These are phyloP conservation scores for Esperia sulphurella DNA, from an alignment of 2,888 invertebrate species.

Conservation along the genomic window DNA sequence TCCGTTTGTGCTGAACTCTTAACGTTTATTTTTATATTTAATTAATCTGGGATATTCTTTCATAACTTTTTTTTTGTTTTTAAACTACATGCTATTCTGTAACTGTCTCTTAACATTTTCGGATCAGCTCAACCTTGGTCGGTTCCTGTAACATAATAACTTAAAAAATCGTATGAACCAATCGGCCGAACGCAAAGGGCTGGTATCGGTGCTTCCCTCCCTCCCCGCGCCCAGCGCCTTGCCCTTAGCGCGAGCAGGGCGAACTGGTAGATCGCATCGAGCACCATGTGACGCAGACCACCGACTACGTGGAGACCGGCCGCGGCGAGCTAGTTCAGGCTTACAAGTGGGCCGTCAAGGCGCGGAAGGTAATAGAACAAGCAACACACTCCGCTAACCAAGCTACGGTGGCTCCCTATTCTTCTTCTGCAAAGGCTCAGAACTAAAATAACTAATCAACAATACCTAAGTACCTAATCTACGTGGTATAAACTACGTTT, in stretches of 20 bases:
- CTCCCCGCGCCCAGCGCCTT: constrained; percentile 49
- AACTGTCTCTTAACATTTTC: constrained; percentile 36
- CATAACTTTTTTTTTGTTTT: constrained; percentile 19
- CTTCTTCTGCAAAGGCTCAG: neutral
- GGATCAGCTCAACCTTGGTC: constrained; percentile 47
- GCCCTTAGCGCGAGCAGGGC: constrained; percentile 84
- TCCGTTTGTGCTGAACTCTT: constrained; percentile 7
- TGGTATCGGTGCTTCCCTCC: constrained; percentile 41
- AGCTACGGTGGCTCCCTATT: neutral
- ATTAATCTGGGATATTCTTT: constrained; percentile 25
- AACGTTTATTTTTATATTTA: constrained; percentile 26
- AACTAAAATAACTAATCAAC: neutral
- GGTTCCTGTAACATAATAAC: constrained; percentile 49
- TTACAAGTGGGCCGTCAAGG: constrained; percentile 90
- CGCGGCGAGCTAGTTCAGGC: constrained; percentile 89
- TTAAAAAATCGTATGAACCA: constrained; percentile 66
- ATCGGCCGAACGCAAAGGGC: constrained; percentile 49
- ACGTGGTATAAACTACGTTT: neutral
- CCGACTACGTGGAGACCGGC: constrained; percentile 90
- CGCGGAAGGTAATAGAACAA: constrained; percentile 86
- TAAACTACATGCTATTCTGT: constrained; percentile 22
- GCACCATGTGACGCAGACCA: constrained; percentile 93
- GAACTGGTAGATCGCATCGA: constrained; percentile 97
- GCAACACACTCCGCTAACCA: constrained; percentile 1
- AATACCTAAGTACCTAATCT: neutral